Percentiles rank a stretch among this genome's conserved stretches.
These are phyloP conservation scores for Leptoteleia sp. DNA, from an alignment of 1,140 invertebrate genomes.

Conservation along the genomic window DNA sequence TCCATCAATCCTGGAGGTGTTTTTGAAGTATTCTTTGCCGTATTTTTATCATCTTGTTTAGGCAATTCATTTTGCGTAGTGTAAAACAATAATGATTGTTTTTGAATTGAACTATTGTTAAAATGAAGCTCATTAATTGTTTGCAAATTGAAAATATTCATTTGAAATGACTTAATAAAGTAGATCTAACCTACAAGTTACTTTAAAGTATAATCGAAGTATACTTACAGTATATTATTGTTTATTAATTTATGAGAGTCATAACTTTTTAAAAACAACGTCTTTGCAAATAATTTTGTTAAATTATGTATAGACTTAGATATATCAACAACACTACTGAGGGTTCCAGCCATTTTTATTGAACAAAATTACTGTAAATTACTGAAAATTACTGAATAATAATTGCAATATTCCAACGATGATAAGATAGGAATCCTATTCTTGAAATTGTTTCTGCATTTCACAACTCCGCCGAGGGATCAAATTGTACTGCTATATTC, in stretches of 20 bases:
- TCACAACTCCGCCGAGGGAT: no score
- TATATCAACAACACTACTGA: slow-evolving; percentile 12
- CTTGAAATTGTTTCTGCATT: no score
- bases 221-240: slow-evolving; percentile 10
- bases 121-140: neutral
- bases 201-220: neutral
- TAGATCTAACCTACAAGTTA: slow-evolving; percentile 12
- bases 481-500: no score
- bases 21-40: neutral
- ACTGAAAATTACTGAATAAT: no score
- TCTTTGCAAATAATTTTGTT: slow-evolving; percentile 16
- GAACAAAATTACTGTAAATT: no score
- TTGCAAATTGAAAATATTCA: no score
- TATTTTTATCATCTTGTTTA: neutral
- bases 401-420: no score
- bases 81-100: neutral
- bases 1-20: slow-evolving; percentile 86
- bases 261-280: slow-evolving; percentile 4
- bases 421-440: no score
- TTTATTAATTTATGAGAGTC: neutral
- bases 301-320: slow-evolving; percentile 3
- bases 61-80: neutral
- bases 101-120: neutral
- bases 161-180: neutral
- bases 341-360: slow-evolving; percentile 13